These are phyloP conservation scores for Anolis apletophallus DNA, from an alignment of 2,797 vertebrate species.

Conservation along the genomic window DNA sequence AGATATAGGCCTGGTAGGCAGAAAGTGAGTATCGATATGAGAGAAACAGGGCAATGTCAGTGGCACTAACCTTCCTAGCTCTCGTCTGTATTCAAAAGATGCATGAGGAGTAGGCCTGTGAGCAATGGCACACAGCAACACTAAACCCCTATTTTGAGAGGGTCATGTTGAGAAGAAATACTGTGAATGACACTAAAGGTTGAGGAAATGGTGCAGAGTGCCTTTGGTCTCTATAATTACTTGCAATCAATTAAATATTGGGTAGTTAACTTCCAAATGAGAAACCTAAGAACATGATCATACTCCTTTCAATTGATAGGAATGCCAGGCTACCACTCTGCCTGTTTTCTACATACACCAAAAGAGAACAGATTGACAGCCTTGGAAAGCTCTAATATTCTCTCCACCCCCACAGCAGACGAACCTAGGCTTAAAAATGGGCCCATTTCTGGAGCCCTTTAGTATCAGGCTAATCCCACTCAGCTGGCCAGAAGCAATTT, in stretches of 20 bases:
- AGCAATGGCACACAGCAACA: neutral
- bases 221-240: neutral
- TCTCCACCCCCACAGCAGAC: neutral
- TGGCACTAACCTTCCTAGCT: too few species aligned
- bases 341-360: slow-evolving; percentile 11
- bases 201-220: neutral
- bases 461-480: slow-evolving; percentile 40
- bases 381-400: slow-evolving; percentile 13
- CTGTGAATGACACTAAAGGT: neutral
- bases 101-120: neutral
- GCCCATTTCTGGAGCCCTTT: neutral
- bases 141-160: neutral
- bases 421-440: neutral
- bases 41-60: neutral
- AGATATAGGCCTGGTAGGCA: neutral
- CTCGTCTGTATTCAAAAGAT: too few species aligned
- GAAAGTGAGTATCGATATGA: neutral
- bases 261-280: neutral
- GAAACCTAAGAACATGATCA: neutral
- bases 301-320: neutral
- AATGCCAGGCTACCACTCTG: slow-evolving; percentile 23
- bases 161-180: too few species aligned
- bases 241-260: neutral
- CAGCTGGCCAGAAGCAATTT: neutral
- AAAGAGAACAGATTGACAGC: slow-evolving; percentile 16